A percentile compares a stretch with the other conserved stretches of the same genome.
Conservation (phyloP, 1,140 invertebrate species). For the Stegodyphus dumicola region DNA sequence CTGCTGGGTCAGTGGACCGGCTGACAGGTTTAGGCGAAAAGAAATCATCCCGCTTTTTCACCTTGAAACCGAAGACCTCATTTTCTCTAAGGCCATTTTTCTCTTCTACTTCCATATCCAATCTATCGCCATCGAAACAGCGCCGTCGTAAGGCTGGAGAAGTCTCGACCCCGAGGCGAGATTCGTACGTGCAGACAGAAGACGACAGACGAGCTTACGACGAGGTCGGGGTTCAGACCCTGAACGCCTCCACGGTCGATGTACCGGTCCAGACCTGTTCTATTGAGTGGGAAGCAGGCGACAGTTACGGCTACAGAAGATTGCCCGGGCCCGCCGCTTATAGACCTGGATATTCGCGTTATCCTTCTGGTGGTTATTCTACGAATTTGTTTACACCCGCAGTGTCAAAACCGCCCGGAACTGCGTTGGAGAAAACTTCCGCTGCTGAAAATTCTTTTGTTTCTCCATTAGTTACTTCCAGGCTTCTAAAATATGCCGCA, state of each 20-base stretch:
- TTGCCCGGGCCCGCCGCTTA: neutral
- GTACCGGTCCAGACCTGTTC: slow-evolving; percentile 57
- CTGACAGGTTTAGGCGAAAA: slow-evolving; percentile 16
- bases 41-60: slow-evolving; percentile 25
- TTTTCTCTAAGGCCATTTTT: slow-evolving; percentile 43
- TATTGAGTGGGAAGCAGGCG: slow-evolving; percentile 33
- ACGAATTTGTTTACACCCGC: neutral
- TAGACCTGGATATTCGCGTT: neutral
- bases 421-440: neutral
- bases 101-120: slow-evolving; percentile 1
- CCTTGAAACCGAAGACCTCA: slow-evolving; percentile 39
- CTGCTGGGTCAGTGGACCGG: slow-evolving; percentile 51
- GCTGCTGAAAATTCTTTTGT: slow-evolving; percentile 7
- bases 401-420: neutral
- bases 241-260: slow-evolving; percentile 51
- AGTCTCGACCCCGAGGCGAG: neutral
- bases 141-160: neutral
- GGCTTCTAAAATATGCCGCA: slow-evolving; percentile 41
- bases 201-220: neutral
- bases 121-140: neutral
- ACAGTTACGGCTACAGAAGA: slow-evolving; percentile 1
- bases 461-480: slow-evolving; percentile 17
- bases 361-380: slow-evolving; percentile 14
- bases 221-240: slow-evolving; percentile 52
- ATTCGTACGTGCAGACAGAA: slow-evolving; percentile 40